Percentiles rank a stretch among this genome's conserved stretches.
phyloP scores from a whole-genome alignment of 2,113 vertebrate genomes.

The Myanophis thanlyinensis region DNA sequence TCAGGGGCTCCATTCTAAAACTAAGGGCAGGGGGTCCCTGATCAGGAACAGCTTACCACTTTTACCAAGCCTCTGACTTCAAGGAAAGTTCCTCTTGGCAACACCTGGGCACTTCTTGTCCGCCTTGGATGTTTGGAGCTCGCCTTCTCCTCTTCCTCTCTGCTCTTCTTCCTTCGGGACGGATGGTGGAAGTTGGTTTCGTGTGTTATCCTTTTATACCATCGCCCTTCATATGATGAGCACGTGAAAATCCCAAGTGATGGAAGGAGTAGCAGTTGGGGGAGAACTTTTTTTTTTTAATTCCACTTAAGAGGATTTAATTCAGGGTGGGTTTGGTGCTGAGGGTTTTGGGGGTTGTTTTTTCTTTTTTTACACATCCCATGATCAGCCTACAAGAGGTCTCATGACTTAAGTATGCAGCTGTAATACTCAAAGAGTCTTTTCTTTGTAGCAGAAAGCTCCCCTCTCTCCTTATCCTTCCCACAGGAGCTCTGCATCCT shows the following conservation, averaged over 20 bases:
- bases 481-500: neutral
- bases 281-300: neutral
- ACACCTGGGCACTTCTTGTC: neutral
- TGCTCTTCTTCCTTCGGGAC: neutral
- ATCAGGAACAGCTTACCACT: neutral
- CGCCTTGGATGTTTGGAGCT: fast-evolving
- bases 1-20: neutral
- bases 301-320: constrained; percentile 61
- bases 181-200: neutral
- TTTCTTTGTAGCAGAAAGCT: constrained; percentile 44
- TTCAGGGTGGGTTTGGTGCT: constrained; percentile 26
- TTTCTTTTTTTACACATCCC: constrained; percentile 33
- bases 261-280: neutral
- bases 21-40: neutral
- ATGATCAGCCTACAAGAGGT: constrained; percentile 56
- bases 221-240: constrained; percentile 53
- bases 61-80: neutral
- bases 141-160: fast-evolving
- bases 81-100: neutral
- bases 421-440: constrained; percentile 46
- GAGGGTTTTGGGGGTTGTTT: neutral
- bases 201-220: constrained; percentile 57
- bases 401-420: constrained; percentile 52
- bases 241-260: constrained; percentile 55
- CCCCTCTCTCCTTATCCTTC: neutral